phyloP scores from a whole-genome alignment of 2,113 vertebrate genomes.

The Ptyas mucosa region DNA sequence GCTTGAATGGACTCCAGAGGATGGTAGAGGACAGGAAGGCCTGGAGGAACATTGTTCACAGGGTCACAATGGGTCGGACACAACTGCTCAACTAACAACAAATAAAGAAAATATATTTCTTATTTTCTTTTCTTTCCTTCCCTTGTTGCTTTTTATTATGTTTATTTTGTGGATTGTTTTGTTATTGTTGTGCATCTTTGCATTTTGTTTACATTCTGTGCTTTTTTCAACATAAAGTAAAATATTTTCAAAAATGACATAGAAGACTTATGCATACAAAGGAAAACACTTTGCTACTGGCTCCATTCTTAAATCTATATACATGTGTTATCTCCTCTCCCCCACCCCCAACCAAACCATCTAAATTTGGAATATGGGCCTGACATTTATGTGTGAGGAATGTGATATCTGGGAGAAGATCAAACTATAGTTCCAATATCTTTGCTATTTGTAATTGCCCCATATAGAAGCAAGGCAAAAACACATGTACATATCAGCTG shows the following conservation, averaged over 20 bases:
- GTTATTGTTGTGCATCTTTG: neutral
- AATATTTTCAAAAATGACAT: neutral
- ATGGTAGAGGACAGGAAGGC: no score
- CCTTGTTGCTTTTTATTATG: neutral
- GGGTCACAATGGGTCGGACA: no score
- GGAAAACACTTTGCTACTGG: neutral
- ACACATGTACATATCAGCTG: neutral
- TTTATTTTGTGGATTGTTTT: neutral
- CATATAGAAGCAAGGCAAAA: neutral
- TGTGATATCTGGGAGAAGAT: neutral
- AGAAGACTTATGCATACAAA: neutral
- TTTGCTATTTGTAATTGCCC: neutral
- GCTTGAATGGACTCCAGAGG: no score
- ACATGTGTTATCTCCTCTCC: neutral
- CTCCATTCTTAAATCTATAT: neutral
- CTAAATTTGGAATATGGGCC: neutral
- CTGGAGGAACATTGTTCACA: no score
- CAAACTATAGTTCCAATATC: no score
- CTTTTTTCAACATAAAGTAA: neutral
- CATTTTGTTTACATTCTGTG: neutral
- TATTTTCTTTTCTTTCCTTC: neutral
- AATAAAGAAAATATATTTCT: neutral
- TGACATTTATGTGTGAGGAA: neutral
- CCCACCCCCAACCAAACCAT: neutral
- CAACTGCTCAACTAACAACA: no score